Conservation (phyloP, 2,113 vertebrate genomes). For the Pachycephala philippinensis region DNA sequence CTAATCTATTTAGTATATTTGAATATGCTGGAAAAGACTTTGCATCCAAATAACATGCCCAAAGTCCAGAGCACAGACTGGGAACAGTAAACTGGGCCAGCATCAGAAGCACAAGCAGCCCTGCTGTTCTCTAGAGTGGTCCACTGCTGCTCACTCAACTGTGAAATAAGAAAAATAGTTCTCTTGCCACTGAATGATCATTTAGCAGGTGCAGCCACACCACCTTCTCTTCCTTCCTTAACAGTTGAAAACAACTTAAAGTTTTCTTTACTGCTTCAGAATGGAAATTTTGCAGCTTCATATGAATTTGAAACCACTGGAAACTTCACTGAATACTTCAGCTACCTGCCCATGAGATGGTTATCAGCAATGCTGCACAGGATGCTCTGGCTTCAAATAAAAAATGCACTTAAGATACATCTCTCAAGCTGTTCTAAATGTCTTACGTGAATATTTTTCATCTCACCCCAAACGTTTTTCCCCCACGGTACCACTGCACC, state of each 20-base stretch:
- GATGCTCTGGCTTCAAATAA: not conserved
- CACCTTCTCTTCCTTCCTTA: not conserved
- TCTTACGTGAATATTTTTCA: accelerated
- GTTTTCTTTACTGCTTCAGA: not conserved
- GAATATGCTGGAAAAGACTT: not conserved
- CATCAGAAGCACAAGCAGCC: not conserved
- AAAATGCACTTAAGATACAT: not conserved
- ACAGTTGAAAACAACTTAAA: not conserved
- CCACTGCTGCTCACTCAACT: not conserved
- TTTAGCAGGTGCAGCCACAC: not conserved
- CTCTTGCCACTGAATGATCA: not conserved
- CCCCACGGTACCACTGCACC: accelerated
- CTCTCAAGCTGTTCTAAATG: not conserved
- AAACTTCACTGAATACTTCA: not conserved
- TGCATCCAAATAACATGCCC: not conserved
- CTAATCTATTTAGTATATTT: accelerated
- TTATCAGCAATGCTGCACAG: not conserved
- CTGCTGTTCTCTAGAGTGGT: not conserved
- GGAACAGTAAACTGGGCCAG: not conserved
- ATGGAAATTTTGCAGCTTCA: not conserved
- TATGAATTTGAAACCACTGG: not conserved
- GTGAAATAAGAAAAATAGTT: not conserved
- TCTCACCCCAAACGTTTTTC: not conserved
- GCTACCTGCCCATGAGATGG: not conserved
- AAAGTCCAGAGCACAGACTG: not conserved